Evolutionary conservation across 2,888 invertebrate genomes (phyloP).

Genomic region (Unio pictorum): DNA sequence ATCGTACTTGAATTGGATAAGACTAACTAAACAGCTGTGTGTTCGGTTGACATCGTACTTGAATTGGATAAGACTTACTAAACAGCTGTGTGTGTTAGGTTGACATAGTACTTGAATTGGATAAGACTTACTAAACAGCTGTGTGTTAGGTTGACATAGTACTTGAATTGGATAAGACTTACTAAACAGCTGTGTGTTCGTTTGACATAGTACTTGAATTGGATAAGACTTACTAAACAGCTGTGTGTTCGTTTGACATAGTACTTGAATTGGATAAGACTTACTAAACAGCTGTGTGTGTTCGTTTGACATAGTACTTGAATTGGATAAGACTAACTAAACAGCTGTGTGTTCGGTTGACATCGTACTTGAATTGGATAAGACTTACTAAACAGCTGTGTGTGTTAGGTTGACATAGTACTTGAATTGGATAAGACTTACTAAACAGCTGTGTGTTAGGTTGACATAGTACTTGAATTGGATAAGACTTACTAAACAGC

Average conservation of each 20-base stretch:
- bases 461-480: too few species aligned
- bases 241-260: slow-evolving; percentile 29
- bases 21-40: slow-evolving; percentile 70
- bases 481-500: slow-evolving; percentile 67
- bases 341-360: slow-evolving; percentile 53
- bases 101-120: too few species aligned
- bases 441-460: slow-evolving; percentile 68
- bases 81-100: slow-evolving; percentile 60
- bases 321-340: slow-evolving; percentile 59
- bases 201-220: too few species aligned
- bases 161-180: slow-evolving; percentile 30
- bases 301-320: too few species aligned
- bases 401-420: slow-evolving; percentile 2
- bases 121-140: slow-evolving; percentile 68
- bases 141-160: slow-evolving; percentile 19
- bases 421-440: slow-evolving; percentile 41
- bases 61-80: slow-evolving; percentile 54
- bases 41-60: too few species aligned
- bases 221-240: slow-evolving; percentile 67
- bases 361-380: too few species aligned
- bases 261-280: slow-evolving; percentile 16
- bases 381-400: slow-evolving; percentile 69
- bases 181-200: slow-evolving; percentile 69
- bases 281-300: slow-evolving; percentile 69
- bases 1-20: too few species aligned